Base-by-base conservation (phyloP, 2,113 vertebrate genomes). In the Osmerus eperlanus region DNA sequence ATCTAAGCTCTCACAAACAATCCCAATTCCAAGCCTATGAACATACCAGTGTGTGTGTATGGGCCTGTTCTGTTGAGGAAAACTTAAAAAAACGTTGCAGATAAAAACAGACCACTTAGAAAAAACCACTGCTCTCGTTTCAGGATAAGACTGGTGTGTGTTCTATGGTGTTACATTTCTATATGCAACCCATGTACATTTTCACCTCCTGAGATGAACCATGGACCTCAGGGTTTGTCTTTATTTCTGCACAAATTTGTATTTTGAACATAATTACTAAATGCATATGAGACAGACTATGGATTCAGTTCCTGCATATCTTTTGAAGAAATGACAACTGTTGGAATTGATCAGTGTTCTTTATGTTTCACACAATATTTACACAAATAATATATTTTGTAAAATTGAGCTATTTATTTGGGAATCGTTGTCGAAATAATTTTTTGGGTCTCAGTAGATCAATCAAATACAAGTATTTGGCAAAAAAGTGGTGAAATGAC, bases 51-150 rank as follows among this genome's bases (percentile, higher is more conserved):
- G 62, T 65, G 7, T 65, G 28, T 61, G 59, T 25, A 23, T 65
- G 7, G 67, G 68, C 25, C 71, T 71, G 60, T 75, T 78, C 25
- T 15, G 55, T 8, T 3, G 5, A 12, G 47, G 63, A 23, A 65
- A 54, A 51, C 67, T 25, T 78, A 79, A 71, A 68, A 74, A 72
- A 8, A 68, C 32, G 62, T 62, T 81, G 75, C 80, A 75, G 3
- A 2, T 66, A 47, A 54, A 75, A 67, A 29, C 67, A 5, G 23
- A 65, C 53, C 47, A 14, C 0, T 63, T 19, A 52, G 32, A 74
- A 65, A 15, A 61, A 53, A 2, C 1, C 73, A 25, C 21, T 4
- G 6, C 52, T 12, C n/a, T 64, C 23, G 67, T 66, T 76, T 23
- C 1, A 12, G 21, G 21, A 65, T 29, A 59, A 21, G 28, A 18